Conservation (phyloP, 2,888 invertebrate genomes). For the Hofmannophila pseudospretella region DNA sequence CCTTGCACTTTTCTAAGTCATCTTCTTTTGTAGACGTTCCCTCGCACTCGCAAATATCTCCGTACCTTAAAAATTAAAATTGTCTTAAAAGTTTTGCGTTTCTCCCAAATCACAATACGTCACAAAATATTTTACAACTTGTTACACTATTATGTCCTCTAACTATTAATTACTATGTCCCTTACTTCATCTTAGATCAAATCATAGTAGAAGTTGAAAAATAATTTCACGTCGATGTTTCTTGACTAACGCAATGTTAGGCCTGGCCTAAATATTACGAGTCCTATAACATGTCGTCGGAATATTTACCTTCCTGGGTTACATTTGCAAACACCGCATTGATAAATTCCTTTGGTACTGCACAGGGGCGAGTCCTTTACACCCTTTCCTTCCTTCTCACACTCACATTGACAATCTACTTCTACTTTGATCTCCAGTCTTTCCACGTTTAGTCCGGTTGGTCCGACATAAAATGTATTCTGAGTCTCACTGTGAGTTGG, state of each 20-base stretch:
- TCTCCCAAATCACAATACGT: no score
- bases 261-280: no score
- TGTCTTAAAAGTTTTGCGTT: no score
- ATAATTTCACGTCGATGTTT: no score
- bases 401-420: constrained; percentile 86
- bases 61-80: constrained; percentile 41
- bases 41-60: constrained; percentile 38
- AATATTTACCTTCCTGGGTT: constrained; percentile 43
- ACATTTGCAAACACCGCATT: constrained; percentile 83
- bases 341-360: constrained; percentile 58
- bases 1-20: constrained; percentile 38
- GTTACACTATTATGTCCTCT: constrained; percentile 11
- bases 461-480: constrained; percentile 35
- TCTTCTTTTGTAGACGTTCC: constrained; percentile 22
- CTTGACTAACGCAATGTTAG: no score
- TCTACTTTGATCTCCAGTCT: constrained; percentile 81
- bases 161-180: constrained; percentile 8
- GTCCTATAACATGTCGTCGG: no score
- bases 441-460: constrained; percentile 81
- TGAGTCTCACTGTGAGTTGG: constrained; percentile 7
- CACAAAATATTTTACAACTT: no score
- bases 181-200: no score
- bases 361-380: constrained; percentile 54
- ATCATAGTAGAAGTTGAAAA: no score
- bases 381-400: constrained; percentile 71